Percentiles rank a stretch among this genome's conserved stretches.
phyloP scores from a whole-genome alignment of 1,140 invertebrate species.

The Pseudoatta argentina region DNA sequence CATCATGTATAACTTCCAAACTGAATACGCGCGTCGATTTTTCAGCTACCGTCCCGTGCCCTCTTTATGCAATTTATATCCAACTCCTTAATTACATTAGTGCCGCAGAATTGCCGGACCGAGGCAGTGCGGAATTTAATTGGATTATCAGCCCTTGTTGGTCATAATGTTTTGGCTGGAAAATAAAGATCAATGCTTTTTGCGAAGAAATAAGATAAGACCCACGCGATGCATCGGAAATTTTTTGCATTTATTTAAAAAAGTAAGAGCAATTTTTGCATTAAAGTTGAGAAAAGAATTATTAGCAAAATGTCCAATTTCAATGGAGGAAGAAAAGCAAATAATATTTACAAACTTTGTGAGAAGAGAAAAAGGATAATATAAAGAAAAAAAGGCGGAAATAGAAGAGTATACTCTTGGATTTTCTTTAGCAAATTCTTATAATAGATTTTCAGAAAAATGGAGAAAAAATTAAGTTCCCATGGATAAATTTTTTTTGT shows the following conservation, averaged over 20 bases:
- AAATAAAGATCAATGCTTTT: conserved; percentile 41
- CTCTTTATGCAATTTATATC: conserved; percentile 45
- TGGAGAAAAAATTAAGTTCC: neutral
- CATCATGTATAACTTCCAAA: conserved; percentile 34
- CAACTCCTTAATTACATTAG: conserved; percentile 44
- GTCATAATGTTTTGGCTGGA: neutral
- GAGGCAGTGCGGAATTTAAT: conserved; percentile 48
- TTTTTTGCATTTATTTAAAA: neutral
- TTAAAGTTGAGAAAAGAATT: neutral
- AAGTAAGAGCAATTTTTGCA: neutral
- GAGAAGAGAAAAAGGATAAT: neutral
- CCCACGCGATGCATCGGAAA: neutral
- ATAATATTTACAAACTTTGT: conserved; percentile 10
- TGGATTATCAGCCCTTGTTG: conserved; percentile 49
- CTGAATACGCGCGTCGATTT: conserved; percentile 41
- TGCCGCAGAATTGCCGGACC: conserved; percentile 30
- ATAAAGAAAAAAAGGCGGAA: neutral
- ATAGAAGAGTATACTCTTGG: neutral
- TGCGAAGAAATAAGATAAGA: neutral
- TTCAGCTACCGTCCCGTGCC: conserved; percentile 7
- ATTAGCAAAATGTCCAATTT: conserved; percentile 12
- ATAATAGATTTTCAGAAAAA: conserved; percentile 11
- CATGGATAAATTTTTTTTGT: neutral
- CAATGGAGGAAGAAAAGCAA: neutral
- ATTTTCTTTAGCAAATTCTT: neutral